Percentiles rank a stretch among this genome's conserved stretches.
phyloP scores from a whole-genome alignment of 2,888 invertebrate genomes.

The Nesidiocoris tenuis region DNA sequence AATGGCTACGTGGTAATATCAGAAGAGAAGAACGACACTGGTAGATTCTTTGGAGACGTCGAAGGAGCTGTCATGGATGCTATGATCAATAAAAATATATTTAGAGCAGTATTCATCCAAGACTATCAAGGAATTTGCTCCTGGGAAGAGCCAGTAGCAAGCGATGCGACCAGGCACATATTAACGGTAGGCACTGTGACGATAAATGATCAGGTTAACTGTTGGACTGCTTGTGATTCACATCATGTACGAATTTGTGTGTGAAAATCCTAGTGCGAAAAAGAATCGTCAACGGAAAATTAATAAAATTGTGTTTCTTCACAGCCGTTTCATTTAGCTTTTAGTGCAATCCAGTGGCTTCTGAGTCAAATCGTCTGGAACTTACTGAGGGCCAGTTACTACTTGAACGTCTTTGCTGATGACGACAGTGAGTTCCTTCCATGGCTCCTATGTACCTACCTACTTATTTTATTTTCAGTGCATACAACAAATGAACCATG shows the following conservation, averaged over 20 bases:
- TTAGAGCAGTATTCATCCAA: conserved; percentile 72
- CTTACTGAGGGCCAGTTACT: conserved; percentile 11
- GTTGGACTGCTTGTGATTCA: not conserved
- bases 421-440: conserved; percentile 24
- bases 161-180: conserved; percentile 54
- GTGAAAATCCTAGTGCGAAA: not conserved
- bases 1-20: conserved; percentile 84
- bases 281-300: too few relatives aligned
- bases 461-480: too few relatives aligned
- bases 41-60: conserved; percentile 82
- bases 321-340: conserved; percentile 22
- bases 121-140: conserved; percentile 81
- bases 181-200: conserved; percentile 53
- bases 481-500: too few relatives aligned
- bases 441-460: too few relatives aligned
- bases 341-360: conserved; percentile 20
- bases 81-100: conserved; percentile 71
- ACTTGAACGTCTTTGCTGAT: conserved; percentile 12
- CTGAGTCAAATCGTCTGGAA: conserved; percentile 35
- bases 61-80: conserved; percentile 75
- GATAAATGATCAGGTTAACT: not conserved
- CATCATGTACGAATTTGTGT: not conserved
- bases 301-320: too few relatives aligned
- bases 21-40: conserved; percentile 66
- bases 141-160: conserved; percentile 48